Evolutionary conservation across 2,113 vertebrate species (phyloP).

Genomic region (Nerophis ophidion): DNA sequence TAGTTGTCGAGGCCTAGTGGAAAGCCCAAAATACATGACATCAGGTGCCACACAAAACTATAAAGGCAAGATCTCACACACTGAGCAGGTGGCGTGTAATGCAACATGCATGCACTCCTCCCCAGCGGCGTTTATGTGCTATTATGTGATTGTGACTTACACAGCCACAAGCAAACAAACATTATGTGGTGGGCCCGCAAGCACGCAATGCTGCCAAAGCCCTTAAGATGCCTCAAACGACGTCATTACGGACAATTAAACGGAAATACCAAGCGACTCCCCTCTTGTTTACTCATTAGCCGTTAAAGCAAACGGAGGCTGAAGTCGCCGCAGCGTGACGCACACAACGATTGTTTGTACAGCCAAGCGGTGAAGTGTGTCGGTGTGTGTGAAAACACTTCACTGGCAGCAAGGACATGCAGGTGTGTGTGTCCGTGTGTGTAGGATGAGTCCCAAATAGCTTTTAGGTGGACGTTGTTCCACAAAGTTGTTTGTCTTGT

Average conservation of each 20-base stretch:
- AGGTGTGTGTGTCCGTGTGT: too few species aligned
- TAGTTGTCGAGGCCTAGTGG: too few species aligned
- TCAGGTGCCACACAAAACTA: too few species aligned
- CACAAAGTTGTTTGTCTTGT: too few species aligned
- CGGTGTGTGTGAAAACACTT: too few species aligned
- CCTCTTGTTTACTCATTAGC: background rate
- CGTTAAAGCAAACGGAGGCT: background rate
- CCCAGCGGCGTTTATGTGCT: constrained; percentile 41
- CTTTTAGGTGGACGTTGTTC: too few species aligned
- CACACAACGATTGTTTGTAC: background rate
- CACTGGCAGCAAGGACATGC: too few species aligned
- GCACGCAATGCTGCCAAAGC: background rate
- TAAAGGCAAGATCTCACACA: background rate
- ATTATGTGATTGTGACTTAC: constrained; percentile 43
- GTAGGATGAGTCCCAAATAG: too few species aligned
- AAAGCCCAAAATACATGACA: too few species aligned
- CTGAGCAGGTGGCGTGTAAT: constrained; percentile 25
- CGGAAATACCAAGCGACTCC: background rate
- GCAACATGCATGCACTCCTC: constrained; percentile 52
- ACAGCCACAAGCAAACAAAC: constrained; percentile 3
- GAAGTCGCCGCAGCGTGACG: background rate
- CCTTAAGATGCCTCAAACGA: background rate
- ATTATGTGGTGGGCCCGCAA: background rate
- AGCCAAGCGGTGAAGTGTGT: too few species aligned
- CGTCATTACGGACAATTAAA: background rate